Conservation (phyloP, 2,888 invertebrate species). For the Sipunculus nudus region DNA sequence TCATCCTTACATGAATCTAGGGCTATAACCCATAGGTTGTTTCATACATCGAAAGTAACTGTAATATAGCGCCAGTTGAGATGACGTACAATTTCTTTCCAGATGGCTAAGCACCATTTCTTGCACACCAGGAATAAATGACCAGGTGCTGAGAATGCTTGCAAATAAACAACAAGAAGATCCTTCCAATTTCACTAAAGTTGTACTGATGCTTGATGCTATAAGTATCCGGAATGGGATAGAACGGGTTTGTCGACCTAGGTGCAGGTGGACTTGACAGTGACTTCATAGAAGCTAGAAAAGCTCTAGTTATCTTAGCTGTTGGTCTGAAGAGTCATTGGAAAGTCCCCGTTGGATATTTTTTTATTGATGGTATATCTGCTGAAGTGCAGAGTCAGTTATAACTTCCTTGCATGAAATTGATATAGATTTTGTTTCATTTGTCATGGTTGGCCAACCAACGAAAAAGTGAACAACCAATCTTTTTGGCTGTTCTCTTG, state of each 20-base stretch:
- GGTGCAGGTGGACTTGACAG: not conserved
- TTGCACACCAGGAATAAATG: not conserved
- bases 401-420: not conserved
- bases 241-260: not conserved
- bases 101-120: not conserved
- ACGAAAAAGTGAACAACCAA: not conserved
- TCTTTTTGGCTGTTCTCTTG: no score
- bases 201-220: not conserved
- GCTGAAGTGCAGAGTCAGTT: not conserved
- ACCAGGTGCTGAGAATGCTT: not conserved
- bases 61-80: no score
- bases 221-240: not conserved
- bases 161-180: not conserved
- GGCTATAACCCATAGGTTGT: no score
- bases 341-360: not conserved
- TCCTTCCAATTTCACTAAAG: not conserved
- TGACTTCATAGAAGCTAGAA: not conserved
- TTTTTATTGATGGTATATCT: not conserved
- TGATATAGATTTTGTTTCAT: not conserved
- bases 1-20: no score
- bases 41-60: no score
- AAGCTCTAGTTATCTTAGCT: not conserved
- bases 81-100: no score
- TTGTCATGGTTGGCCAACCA: constrained; percentile 1
- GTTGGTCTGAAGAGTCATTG: not conserved